Conservation (phyloP, 2,888 invertebrate genomes). For the Xanthorhoe spadicearia region DNA sequence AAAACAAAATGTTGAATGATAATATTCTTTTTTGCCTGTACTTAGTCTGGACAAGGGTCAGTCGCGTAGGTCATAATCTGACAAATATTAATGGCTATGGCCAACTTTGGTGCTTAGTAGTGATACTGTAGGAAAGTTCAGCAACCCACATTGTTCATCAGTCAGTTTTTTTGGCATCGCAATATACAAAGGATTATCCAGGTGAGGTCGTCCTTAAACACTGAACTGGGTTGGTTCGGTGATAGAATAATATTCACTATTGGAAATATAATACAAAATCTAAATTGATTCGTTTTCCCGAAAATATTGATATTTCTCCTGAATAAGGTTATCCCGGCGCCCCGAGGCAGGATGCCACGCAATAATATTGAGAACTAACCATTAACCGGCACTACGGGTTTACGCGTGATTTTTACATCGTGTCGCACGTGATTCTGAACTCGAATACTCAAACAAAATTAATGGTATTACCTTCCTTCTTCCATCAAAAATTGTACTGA, state of each 20-base stretch:
- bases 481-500: not conserved
- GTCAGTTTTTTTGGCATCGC: not conserved
- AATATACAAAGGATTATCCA: constrained; percentile 1
- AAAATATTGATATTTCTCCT: not conserved
- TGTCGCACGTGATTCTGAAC: constrained; percentile 23
- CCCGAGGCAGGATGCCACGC: constrained; percentile 22
- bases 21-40: constrained; percentile 11
- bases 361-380: constrained; percentile 23
- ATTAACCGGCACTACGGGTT: constrained; percentile 15
- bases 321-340: constrained; percentile 15
- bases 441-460: constrained; percentile 29
- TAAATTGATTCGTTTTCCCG: not conserved
- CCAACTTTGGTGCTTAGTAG: constrained; percentile 9
- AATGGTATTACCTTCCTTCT: constrained; percentile 1
- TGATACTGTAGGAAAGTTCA: constrained; percentile 6
- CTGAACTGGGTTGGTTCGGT: no score
- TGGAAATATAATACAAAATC: no score
- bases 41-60: constrained; percentile 16
- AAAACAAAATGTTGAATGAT: not conserved
- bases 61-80: constrained; percentile 20
- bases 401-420: constrained; percentile 27
- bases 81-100: constrained; percentile 16
- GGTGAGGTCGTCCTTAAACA: no score
- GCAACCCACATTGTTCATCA: not conserved
- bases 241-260: no score